Conservation (phyloP, 2,113 vertebrate species). For the Rhabdornis inornatus region DNA sequence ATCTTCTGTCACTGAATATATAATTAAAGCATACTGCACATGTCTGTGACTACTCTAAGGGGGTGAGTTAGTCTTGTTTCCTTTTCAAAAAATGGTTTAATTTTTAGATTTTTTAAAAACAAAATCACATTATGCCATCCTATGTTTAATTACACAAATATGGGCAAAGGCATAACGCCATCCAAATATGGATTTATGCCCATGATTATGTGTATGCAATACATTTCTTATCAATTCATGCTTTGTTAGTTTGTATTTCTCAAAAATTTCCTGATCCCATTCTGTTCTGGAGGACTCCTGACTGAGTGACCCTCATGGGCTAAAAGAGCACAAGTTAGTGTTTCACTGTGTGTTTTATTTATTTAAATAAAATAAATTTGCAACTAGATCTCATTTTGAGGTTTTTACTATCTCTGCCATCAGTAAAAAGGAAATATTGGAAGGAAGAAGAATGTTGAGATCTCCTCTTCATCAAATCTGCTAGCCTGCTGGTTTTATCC, state of each 20-base stretch:
- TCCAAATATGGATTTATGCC: not conserved
- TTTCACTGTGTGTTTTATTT: rapidly evolving
- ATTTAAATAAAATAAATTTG: not conserved
- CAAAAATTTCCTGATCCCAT: not conserved
- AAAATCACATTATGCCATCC: not conserved
- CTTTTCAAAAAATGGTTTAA: not conserved
- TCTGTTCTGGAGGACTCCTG: not conserved
- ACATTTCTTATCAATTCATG: not conserved
- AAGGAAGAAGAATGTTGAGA: not conserved
- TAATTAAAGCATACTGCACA: not conserved
- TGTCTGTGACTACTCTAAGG: not conserved
- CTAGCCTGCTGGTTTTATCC: not conserved
- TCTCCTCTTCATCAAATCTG: not conserved
- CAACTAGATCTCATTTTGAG: not conserved
- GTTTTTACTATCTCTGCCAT: not conserved
- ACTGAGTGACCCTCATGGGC: not conserved
- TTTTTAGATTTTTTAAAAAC: not conserved
- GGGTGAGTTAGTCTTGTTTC: not conserved
- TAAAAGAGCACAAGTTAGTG: not conserved
- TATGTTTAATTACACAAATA: not conserved
- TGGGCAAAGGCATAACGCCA: no score
- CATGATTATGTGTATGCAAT: not conserved
- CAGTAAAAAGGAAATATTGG: not conserved
- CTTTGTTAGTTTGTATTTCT: not conserved
- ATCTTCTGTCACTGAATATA: not conserved